phyloP scores from a whole-genome alignment of 1,140 invertebrate genomes.

The Cydia amplana region DNA sequence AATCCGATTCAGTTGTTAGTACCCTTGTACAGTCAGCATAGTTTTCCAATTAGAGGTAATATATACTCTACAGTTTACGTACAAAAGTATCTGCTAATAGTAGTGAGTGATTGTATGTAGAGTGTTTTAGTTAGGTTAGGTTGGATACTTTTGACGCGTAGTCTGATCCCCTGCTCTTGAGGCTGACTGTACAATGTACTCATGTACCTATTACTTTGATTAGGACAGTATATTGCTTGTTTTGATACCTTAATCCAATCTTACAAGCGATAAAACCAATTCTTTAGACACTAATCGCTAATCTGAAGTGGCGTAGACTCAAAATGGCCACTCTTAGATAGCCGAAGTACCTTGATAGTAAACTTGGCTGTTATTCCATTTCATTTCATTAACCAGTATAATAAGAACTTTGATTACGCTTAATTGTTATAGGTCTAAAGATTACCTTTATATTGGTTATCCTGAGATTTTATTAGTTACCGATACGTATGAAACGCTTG shows the following conservation, averaged over 20 bases:
- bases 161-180: too few relatives aligned
- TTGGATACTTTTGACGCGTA: too few relatives aligned
- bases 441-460: not conserved
- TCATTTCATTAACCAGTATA: not conserved
- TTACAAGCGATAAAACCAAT: constrained; percentile 14
- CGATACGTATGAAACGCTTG: not conserved
- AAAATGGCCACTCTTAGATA: constrained; percentile 11
- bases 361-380: constrained; percentile 6
- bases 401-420: not conserved
- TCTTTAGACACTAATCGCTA: constrained; percentile 1
- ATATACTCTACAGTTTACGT: too few relatives aligned
- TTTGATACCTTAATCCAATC: constrained; percentile 8
- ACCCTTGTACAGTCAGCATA: too few relatives aligned
- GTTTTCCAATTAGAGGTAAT: too few relatives aligned
- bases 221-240: not conserved
- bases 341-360: constrained; percentile 10
- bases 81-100: too few relatives aligned
- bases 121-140: too few relatives aligned
- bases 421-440: not conserved
- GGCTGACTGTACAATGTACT: too few relatives aligned
- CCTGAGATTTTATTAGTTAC: not conserved
- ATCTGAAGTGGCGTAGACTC: not conserved
- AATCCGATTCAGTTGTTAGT: too few relatives aligned
- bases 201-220: not conserved
- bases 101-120: too few relatives aligned